These are phyloP conservation scores for Hylomyscus alleni DNA, from an alignment of 2,797 vertebrate genomes.

Conservation along the genomic window DNA sequence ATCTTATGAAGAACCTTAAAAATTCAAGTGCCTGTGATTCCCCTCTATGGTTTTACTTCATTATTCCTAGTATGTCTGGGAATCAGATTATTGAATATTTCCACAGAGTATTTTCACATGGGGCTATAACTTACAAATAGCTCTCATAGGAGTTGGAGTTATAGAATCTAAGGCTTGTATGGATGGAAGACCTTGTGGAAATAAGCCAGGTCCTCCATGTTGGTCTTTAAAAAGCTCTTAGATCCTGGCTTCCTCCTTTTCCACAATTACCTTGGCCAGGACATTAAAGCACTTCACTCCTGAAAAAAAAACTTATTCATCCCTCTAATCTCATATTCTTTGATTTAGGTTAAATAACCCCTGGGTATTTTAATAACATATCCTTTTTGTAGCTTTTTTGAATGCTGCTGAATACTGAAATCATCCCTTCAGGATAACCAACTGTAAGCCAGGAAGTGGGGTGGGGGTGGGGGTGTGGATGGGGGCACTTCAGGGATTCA, in stretches of 20 bases:
- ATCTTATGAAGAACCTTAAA: background rate
- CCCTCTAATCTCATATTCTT: background rate
- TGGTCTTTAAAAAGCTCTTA: background rate
- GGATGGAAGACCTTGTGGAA: background rate
- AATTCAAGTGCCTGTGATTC: background rate
- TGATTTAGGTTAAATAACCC: constrained; percentile 39
- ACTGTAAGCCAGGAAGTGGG: background rate
- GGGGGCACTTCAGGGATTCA: background rate
- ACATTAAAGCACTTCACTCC: background rate
- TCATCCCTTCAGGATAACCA: constrained; percentile 1
- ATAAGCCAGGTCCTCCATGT: background rate
- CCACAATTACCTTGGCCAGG: constrained; percentile 14
- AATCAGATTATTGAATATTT: background rate
- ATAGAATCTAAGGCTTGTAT: background rate
- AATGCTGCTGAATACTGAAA: background rate
- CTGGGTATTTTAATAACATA: constrained; percentile 53
- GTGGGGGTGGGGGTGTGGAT: background rate
- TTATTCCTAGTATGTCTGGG: background rate
- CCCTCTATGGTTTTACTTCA: background rate
- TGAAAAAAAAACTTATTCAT: background rate
- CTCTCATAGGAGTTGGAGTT: background rate
- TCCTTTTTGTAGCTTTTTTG: background rate
- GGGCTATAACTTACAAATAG: background rate
- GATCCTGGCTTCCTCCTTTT: background rate
- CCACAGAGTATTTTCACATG: background rate